Evolutionary conservation across 1,140 invertebrate genomes (phyloP).

Genomic region (Drosophila santomea): DNA sequence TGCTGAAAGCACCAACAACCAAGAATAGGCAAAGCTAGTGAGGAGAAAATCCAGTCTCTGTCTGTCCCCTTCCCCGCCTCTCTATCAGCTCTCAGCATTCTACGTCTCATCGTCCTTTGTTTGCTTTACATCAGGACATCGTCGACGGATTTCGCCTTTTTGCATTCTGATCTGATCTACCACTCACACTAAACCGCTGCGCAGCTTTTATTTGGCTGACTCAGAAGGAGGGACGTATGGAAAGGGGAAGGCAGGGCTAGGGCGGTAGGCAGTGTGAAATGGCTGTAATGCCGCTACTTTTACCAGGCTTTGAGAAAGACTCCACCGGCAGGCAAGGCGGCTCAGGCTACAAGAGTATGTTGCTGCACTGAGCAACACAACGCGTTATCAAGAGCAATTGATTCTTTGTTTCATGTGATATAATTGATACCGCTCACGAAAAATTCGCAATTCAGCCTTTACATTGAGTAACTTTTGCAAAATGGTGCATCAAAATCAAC

Average conservation of each 20-base stretch:
- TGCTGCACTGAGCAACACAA: slow-evolving; percentile 9
- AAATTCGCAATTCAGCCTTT: too few relatives aligned
- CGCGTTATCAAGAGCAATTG: too few relatives aligned
- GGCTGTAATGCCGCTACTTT: slow-evolving; percentile 51
- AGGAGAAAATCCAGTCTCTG: slow-evolving; percentile 29
- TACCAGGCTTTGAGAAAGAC: slow-evolving; percentile 64
- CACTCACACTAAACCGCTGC: slow-evolving; percentile 24
- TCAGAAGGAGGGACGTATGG: neutral
- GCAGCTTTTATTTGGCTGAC: slow-evolving; percentile 32
- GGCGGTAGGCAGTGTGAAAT: slow-evolving; percentile 14
- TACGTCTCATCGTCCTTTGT: slow-evolving; percentile 52
- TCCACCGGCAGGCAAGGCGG: slow-evolving; percentile 21
- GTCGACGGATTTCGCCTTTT: slow-evolving; percentile 49
- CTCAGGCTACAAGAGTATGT: slow-evolving; percentile 13
- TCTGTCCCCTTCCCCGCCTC: neutral
- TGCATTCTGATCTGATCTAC: slow-evolving; percentile 51
- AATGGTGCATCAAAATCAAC: too few relatives aligned
- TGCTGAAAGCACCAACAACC: slow-evolving; percentile 63
- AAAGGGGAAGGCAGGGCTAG: neutral
- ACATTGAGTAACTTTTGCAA: too few relatives aligned
- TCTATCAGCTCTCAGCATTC: neutral
- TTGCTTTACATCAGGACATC: slow-evolving; percentile 70
- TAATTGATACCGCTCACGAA: too few relatives aligned
- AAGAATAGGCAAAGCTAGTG: slow-evolving; percentile 34
- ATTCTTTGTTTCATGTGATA: too few relatives aligned